Base-by-base conservation (phyloP, 1,140 invertebrate genomes). In the Cylas formicarius region DNA sequence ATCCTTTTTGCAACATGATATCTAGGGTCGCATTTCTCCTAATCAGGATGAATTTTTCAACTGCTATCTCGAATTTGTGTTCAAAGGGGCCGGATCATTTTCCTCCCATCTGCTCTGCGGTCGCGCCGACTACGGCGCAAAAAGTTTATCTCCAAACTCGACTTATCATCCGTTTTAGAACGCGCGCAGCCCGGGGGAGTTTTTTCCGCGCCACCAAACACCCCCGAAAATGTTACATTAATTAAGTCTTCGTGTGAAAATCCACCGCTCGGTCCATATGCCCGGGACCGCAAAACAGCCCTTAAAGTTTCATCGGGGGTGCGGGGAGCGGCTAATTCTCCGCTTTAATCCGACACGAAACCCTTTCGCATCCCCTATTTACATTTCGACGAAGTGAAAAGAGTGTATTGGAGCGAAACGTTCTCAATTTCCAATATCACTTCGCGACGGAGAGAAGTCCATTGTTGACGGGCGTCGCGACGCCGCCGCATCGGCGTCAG, bases 351-450 rank as follows among this genome's bases (percentile, higher is more conserved):
- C 48, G 28, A 24, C 57, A 50, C n/a, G n/a, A n/a, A n/a, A 47
- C 54, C 53, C 49, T 58, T 53, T 57, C 49, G 11, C 48, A 52
- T 57, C 53, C 57, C 57, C 55, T 61, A 61, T 61, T 61, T 61
- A 59, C 59, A 60, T 59, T 57, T 40, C 42, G 43, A 44, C 18
- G 35, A 20, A 8, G 35, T 32, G 44, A 60, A 62, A 63, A 62
- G 57, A 56, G 61, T 59, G 45, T 56, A 63, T 53, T 51, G 53
- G 39, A 57, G 61, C 60, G 61, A 61, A 57, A 62, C 61, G 60
- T 62, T 63, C 60, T 57, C n/a, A n/a, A 61, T 63, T 62, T 62
- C 60, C 61, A 61, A 61, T 63, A 63, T 63, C 58, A 57, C 54
- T 60, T 57, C 47, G 52, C 50, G 50, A 60, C 59, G 59, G 55